These are phyloP conservation scores for Cossypha caffra DNA, from an alignment of 2,797 vertebrate species.

Conservation along the genomic window DNA sequence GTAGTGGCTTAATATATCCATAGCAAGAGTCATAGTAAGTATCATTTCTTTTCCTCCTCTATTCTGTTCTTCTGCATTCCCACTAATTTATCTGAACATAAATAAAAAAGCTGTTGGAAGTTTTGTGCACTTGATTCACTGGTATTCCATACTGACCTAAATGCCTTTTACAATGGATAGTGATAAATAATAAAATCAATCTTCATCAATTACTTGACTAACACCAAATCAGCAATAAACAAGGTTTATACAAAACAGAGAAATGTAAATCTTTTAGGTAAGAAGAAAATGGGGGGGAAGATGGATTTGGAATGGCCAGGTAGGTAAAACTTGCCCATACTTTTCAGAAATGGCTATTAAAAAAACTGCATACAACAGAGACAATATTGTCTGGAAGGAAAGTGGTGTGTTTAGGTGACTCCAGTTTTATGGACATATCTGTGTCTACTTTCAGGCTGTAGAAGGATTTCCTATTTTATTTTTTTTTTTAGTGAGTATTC, in stretches of 20 bases:
- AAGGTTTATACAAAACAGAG: not conserved
- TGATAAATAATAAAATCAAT: not conserved
- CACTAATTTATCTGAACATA: not conserved
- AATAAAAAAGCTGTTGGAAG: not conserved
- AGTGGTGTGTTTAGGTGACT: not conserved
- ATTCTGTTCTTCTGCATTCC: not conserved
- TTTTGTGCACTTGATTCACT: not conserved
- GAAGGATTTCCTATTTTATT: not conserved
- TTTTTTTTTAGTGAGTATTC: not conserved
- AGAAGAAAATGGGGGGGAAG: not conserved
- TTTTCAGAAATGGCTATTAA: not conserved
- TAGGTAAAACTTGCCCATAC: not conserved
- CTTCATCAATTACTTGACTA: not conserved
- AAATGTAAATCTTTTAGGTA: not conserved
- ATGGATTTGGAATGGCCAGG: not conserved
- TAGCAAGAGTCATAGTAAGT: not conserved
- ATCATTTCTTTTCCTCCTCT: not conserved
- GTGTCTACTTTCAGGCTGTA: not conserved
- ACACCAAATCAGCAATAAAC: not conserved
- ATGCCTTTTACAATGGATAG: not conserved
- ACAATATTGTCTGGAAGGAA: not conserved
- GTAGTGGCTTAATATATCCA: not conserved
- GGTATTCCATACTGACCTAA: not conserved
- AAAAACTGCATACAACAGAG: fast-evolving
- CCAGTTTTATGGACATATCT: not conserved